Conservation (phyloP, 2,888 invertebrate species). For the Volucella inanis region DNA sequence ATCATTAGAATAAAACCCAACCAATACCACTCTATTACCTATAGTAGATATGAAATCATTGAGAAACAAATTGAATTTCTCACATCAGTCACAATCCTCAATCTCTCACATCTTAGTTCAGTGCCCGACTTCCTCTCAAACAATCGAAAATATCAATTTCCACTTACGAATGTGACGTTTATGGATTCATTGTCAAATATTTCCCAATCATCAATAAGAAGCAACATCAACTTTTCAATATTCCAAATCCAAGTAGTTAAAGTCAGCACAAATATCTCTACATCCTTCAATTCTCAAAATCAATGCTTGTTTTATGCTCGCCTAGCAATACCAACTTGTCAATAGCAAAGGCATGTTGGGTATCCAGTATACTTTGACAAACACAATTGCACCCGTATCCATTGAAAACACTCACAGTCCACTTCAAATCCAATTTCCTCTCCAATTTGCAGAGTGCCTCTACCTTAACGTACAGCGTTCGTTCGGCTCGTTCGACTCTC, state of each 20-base stretch:
- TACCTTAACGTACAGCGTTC: background rate
- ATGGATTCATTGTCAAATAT: no score
- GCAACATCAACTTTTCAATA: background rate
- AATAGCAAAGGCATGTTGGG: constrained; percentile 1
- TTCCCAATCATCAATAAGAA: background rate
- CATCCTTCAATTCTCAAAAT: background rate
- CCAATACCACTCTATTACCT: no score
- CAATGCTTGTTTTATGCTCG: background rate
- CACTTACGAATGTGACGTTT: no score
- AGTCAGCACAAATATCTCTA: background rate
- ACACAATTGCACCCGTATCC: constrained; percentile 14
- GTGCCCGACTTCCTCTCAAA: no score
- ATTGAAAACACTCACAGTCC: constrained; percentile 21
- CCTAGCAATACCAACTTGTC: background rate
- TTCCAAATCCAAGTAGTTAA: background rate
- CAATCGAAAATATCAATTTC: no score
- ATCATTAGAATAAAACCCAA: no score
- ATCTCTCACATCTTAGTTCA: no score
- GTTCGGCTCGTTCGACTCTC: no score
- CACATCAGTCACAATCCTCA: no score
- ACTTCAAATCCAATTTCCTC: constrained; percentile 13
- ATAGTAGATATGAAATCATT: no score
- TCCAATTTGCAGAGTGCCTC: constrained; percentile 37
- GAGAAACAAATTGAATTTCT: no score
- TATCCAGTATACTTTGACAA: constrained; percentile 9